phyloP scores from a whole-genome alignment of 2,797 vertebrate genomes.

The Varecia variegata region DNA sequence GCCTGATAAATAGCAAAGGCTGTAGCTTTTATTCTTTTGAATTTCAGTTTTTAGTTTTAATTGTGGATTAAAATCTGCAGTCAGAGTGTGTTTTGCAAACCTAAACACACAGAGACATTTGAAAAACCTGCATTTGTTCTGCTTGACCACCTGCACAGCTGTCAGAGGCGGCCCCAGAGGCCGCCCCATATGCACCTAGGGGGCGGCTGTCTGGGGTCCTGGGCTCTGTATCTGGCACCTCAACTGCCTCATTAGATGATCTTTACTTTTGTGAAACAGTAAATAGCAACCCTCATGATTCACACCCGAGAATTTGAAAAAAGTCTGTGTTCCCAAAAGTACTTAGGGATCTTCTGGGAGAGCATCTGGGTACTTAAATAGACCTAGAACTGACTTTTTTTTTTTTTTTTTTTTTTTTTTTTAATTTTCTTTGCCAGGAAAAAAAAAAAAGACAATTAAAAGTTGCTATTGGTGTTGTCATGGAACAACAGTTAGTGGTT shows the following conservation, averaged over 20 bases:
- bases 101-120: background rate
- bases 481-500: slow-evolving; percentile 4
- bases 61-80: background rate
- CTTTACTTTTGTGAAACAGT: slow-evolving; percentile 45
- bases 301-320: background rate
- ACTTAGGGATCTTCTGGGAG: background rate
- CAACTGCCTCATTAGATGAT: background rate
- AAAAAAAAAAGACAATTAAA: background rate
- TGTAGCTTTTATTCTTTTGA: background rate
- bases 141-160: background rate
- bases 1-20: slow-evolving; percentile 11
- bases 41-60: slow-evolving; percentile 20
- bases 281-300: slow-evolving; percentile 36
- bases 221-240: background rate
- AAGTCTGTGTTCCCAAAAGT: background rate
- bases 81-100: background rate
- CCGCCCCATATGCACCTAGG: too few relatives aligned
- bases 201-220: background rate
- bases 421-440: background rate
- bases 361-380: background rate
- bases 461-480: background rate
- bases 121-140: background rate
- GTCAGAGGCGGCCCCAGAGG: background rate
- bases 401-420: too few relatives aligned
- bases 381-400: background rate